Base-by-base conservation (phyloP, 2,888 invertebrate species). In the Acronicta leporina region DNA sequence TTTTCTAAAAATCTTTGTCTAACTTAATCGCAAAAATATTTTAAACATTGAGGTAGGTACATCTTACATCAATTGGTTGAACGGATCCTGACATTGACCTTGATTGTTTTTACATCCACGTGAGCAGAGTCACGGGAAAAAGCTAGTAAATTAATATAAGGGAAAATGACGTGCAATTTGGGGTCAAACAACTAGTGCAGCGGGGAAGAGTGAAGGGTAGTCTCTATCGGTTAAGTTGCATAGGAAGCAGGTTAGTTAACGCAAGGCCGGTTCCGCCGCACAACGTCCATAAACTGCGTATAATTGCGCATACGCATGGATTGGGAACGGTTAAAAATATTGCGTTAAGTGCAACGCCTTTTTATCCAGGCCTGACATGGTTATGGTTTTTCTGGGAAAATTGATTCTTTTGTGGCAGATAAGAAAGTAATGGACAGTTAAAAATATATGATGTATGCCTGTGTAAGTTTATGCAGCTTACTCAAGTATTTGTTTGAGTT, bases 241-340 rank as follows among this genome's bases (percentile, higher is more conserved):
- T 71, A 75, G 73, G 75, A 81, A 81, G 79, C 80, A 70, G 82
- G 82, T 81, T 82, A 79, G 74, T 75, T 73, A 66, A 58, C 50
- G 35, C 48, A 52, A 64, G 73, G 76, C 79, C 74, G 77, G 83
- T 82, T 83, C 73, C 66, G 74, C 63, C 20, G 42, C 61, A 51
- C 65, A 73, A 73, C 78, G 72, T 59, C 68, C 73, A 78, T 80
- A 82, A 82, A 84, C 68, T 80, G 48, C 41, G 38, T 55, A 59
- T 73, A 74, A 82, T 76, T 81, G 77, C 74, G 58, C 66, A 73
- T 68, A 68, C 59, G 65, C 72, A 85, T 83, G 82, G 70, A 86
- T 84, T 80, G 75, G 60, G 80, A 63, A 68, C 81, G 55, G 63
- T 64, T 70, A 79, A 78, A 83, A 83, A 82, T 78, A 81, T 77